A percentile compares a stretch with the other conserved stretches of the same genome.
Conservation (phyloP, 2,797 vertebrate genomes). For the Enteromius anoplus region DNA sequence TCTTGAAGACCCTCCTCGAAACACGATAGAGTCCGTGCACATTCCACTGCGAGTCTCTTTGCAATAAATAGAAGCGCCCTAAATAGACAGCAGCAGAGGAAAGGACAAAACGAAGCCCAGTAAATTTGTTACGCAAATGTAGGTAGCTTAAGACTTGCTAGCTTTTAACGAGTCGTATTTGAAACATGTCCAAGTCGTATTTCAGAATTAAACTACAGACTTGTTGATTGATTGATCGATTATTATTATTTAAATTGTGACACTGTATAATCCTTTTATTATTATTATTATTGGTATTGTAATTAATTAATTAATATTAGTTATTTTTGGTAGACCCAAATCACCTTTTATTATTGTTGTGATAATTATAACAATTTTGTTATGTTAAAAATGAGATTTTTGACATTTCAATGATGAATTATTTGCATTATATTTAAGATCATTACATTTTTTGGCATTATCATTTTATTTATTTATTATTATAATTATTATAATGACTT, state of each 20-base stretch:
- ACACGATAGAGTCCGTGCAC: slow-evolving; percentile 72
- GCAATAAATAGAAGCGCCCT: slow-evolving; percentile 82
- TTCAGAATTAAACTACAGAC: neutral
- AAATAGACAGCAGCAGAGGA: slow-evolving; percentile 74
- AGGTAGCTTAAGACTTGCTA: neutral
- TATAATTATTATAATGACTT: neutral
- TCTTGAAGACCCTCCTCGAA: slow-evolving; percentile 63
- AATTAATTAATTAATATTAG: neutral
- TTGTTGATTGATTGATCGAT: too few relatives aligned
- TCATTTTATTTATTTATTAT: too few relatives aligned
- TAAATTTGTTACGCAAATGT: slow-evolving; percentile 30
- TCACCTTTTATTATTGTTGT: neutral
- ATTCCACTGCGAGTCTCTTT: slow-evolving; percentile 68
- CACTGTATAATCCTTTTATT: neutral
- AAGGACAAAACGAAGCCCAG: slow-evolving; percentile 50
- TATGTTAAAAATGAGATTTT: neutral
- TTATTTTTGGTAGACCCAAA: neutral
- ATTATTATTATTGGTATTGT: too few relatives aligned
- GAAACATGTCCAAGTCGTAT: neutral
- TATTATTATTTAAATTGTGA: too few relatives aligned
- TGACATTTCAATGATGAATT: neutral
- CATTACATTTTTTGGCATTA: neutral
- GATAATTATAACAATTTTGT: neutral
- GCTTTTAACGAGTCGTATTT: neutral
- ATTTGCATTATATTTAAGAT: neutral